Evolutionary conservation across 1,140 invertebrate genomes (phyloP).

Genomic region (Kradibia gibbosae): DNA sequence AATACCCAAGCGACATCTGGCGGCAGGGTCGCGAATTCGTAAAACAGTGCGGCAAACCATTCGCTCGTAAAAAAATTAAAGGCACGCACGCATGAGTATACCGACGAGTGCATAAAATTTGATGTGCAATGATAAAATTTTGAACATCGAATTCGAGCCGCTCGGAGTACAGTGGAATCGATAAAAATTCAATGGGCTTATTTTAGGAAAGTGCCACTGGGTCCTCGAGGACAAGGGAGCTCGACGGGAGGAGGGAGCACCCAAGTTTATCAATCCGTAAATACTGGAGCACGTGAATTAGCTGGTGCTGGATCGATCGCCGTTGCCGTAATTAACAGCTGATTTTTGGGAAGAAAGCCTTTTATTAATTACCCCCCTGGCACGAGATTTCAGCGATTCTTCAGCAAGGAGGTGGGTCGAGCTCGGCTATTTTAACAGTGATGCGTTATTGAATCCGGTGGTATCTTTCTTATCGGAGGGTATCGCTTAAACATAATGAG

Average conservation of each 20-base stretch:
- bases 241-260: no score
- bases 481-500: conserved; percentile 24
- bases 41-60: not conserved
- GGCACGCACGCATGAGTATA: not conserved
- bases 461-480: not conserved
- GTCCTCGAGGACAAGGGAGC: no score
- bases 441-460: not conserved
- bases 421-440: not conserved
- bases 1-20: not conserved
- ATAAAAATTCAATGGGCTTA: not conserved
- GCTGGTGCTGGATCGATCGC: conserved; percentile 6
- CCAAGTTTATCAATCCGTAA: no score
- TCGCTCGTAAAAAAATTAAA: not conserved
- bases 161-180: no score
- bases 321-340: conserved; percentile 14
- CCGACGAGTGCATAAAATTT: not conserved
- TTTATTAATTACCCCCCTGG: not conserved
- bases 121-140: no score
- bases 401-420: not conserved
- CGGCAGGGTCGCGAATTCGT: no score
- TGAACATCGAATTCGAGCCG: not conserved
- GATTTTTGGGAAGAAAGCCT: not conserved
- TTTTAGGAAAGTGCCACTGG: no score
- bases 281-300: not conserved
- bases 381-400: not conserved